Conservation (phyloP, 2,113 vertebrate species). For the Melospiza georgiana region DNA sequence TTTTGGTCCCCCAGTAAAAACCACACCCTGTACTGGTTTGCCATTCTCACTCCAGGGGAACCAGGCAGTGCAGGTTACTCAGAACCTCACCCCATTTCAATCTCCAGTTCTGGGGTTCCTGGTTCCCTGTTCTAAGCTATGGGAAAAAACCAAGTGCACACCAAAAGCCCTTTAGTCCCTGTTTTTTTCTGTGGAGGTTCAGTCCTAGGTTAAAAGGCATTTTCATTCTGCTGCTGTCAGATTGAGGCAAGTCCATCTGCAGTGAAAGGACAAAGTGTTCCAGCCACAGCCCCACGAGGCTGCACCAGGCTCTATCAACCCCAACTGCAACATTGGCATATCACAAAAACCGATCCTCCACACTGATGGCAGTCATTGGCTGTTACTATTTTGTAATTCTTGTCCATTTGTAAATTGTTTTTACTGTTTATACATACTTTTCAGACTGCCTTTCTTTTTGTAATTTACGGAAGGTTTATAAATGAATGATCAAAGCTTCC, state of each 20-base stretch:
- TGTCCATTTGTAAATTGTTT: slow-evolving; percentile 99
- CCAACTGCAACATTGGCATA: slow-evolving; percentile 11
- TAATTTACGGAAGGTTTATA: slow-evolving; percentile 87
- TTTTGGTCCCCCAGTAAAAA: background rate
- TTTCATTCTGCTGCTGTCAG: background rate
- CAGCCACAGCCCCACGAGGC: background rate
- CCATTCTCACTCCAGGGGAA: background rate
- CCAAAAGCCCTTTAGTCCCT: background rate
- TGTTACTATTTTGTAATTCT: slow-evolving; percentile 93
- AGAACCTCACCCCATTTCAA: background rate
- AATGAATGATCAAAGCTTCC: slow-evolving; percentile 86
- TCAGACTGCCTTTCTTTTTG: slow-evolving; percentile 99
- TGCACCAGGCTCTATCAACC: background rate
- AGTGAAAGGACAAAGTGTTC: background rate
- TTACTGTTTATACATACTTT: slow-evolving; percentile 99
- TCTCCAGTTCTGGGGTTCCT: background rate
- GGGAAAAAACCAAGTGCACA: background rate
- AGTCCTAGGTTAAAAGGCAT: background rate
- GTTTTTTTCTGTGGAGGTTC: background rate
- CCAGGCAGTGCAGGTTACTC: background rate
- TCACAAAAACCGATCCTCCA: background rate
- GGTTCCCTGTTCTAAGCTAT: background rate
- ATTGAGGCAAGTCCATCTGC: background rate
- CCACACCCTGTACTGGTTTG: background rate
- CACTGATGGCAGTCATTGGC: slow-evolving; percentile 72